Conservation (phyloP, 2,113 vertebrate genomes). For the Myrmecophaga tridactyla region DNA sequence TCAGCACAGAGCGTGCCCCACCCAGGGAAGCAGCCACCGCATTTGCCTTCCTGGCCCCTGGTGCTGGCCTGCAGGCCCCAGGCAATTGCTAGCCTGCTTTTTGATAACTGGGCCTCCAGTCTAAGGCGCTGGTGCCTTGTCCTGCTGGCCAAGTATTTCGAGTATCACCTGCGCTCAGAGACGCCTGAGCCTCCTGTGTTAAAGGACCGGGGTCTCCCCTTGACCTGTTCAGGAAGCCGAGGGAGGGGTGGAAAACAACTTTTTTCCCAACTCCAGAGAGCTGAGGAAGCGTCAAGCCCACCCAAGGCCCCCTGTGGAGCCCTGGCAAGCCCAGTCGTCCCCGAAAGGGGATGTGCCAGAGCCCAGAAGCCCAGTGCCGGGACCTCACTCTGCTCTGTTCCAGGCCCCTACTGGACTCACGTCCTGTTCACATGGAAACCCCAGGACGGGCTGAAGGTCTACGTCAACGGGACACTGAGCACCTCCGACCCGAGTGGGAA, state of each 20-base stretch:
- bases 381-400: not conserved
- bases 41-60: not conserved
- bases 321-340: fast-evolving
- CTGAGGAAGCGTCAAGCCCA: too few species aligned
- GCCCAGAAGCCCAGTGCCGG: too few species aligned
- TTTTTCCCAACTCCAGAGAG: too few species aligned
- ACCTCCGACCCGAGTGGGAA: constrained; percentile 83
- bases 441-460: constrained; percentile 91
- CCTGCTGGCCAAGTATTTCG: not conserved
- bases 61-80: not conserved
- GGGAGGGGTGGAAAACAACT: not conserved
- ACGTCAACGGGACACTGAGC: constrained; percentile 91
- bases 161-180: not conserved
- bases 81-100: too few species aligned
- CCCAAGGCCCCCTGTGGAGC: fast-evolving
- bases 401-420: constrained; percentile 95
- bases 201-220: not conserved
- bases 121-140: not conserved
- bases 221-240: not conserved
- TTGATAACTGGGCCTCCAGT: too few species aligned
- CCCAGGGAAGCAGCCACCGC: not conserved
- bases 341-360: not conserved
- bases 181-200: not conserved
- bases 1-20: not conserved
- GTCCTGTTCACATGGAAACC: constrained; percentile 95